A percentile compares a stretch with the other conserved stretches of the same genome.
Evolutionary conservation across 2,888 invertebrate species (phyloP).

Genomic region (Drosophila affinis): DNA sequence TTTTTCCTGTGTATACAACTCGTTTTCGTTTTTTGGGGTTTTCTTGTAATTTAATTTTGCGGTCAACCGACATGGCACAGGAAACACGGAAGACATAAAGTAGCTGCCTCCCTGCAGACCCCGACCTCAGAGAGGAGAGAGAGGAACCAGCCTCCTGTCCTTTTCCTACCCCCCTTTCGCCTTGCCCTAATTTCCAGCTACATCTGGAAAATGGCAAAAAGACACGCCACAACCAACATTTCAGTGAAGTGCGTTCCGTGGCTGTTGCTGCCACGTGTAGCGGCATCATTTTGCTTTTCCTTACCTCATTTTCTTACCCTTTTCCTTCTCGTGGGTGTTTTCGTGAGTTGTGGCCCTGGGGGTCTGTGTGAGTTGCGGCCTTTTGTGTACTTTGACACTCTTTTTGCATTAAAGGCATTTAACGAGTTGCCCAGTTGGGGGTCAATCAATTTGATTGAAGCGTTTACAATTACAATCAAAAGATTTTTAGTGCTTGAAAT

Average conservation of each 20-base stretch:
- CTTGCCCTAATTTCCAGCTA: conserved; percentile 38
- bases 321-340: conserved; percentile 7
- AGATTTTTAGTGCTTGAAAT: neutral
- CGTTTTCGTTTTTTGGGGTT: conserved; percentile 59
- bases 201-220: conserved; percentile 20
- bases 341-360: conserved; percentile 2
- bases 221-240: conserved; percentile 25
- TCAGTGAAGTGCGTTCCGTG: conserved; percentile 41
- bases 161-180: conserved; percentile 35
- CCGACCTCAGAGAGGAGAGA: conserved; percentile 19
- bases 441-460: neutral
- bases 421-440: conserved; percentile 8
- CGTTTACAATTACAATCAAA: neutral
- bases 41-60: conserved; percentile 77
- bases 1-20: conserved; percentile 56
- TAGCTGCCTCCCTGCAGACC: conserved; percentile 57
- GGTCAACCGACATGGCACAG: conserved; percentile 72
- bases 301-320: conserved; percentile 7
- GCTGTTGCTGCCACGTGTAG: conserved; percentile 33
- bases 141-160: conserved; percentile 16
- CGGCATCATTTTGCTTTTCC: conserved; percentile 27
- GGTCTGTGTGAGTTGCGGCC: neutral
- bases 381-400: conserved; percentile 43
- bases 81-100: conserved; percentile 53
- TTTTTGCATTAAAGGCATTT: conserved; percentile 33